These are phyloP conservation scores for Sitophilus oryzae DNA, from an alignment of 1,140 invertebrate genomes.

Conservation along the genomic window DNA sequence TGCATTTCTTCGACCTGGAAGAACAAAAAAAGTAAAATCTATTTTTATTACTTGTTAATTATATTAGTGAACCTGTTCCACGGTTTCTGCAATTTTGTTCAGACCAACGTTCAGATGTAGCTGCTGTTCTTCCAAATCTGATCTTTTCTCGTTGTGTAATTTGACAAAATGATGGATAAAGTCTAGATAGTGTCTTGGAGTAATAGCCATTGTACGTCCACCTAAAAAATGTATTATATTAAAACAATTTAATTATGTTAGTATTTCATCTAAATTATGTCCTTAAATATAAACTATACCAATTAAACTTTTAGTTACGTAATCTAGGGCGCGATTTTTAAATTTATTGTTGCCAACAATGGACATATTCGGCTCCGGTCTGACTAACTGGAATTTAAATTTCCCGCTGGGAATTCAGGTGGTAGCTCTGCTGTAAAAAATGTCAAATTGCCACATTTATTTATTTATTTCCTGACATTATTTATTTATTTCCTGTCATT, in stretches of 20 bases:
- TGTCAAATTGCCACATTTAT: too few species aligned
- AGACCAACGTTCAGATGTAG: constrained; percentile 97
- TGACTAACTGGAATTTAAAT: too few species aligned
- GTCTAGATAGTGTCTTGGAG: constrained; percentile 97
- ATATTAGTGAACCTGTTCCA: constrained; percentile 67
- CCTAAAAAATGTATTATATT: constrained; percentile 2
- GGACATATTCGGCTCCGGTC: too few species aligned
- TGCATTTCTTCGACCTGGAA: constrained; percentile 94
- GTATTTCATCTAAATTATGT: background rate
- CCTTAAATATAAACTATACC: too few species aligned
- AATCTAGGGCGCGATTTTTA: too few species aligned
- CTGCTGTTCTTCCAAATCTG: constrained; percentile 97
- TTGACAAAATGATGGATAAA: constrained; percentile 99
- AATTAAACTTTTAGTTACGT: too few species aligned
- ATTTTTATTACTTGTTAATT: background rate
- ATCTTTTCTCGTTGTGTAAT: constrained; percentile 94
- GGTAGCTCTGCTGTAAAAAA: too few species aligned
- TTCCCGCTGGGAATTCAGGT: too few species aligned
- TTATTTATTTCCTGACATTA: too few species aligned
- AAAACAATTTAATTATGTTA: background rate
- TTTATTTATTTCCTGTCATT: too few species aligned
- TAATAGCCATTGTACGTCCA: constrained; percentile 93
- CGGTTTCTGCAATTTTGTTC: constrained; percentile 97
- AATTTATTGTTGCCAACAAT: too few species aligned
- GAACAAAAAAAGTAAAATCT: background rate